phyloP scores from a whole-genome alignment of 2,888 invertebrate species.

The Latrodectus hesperus region DNA sequence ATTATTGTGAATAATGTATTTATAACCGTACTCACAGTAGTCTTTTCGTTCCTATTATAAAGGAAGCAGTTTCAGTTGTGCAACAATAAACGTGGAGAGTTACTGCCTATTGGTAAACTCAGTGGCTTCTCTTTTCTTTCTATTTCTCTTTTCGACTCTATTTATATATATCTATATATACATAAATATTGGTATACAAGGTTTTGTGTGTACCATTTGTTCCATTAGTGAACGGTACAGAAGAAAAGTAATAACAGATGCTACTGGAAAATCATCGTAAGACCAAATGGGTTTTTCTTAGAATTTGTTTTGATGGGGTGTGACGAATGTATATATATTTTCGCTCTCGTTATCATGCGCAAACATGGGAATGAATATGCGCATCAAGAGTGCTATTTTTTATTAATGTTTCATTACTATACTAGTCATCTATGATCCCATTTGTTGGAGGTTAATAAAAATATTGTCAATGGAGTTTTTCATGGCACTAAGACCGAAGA shows the following conservation, averaged over 20 bases:
- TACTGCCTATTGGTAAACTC: slow-evolving; percentile 56
- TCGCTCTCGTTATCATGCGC: neutral
- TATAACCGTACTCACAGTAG: slow-evolving; percentile 48
- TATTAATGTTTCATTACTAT: slow-evolving; percentile 50
- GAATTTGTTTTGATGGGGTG: slow-evolving; percentile 18
- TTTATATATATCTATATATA: slow-evolving; percentile 26
- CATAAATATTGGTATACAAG: neutral
- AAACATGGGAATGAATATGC: slow-evolving; percentile 21
- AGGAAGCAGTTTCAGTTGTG: slow-evolving; percentile 16
- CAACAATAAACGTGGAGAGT: slow-evolving; percentile 57
- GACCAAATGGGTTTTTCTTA: slow-evolving; percentile 53
- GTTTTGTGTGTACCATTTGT: slow-evolving; percentile 17
- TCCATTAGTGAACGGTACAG: slow-evolving; percentile 46
- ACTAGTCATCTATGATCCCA: slow-evolving; percentile 44
- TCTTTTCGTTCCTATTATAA: slow-evolving; percentile 45
- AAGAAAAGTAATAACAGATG: slow-evolving; percentile 58
- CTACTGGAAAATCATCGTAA: slow-evolving; percentile 44
- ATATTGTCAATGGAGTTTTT: slow-evolving; percentile 3
- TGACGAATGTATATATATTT: neutral
- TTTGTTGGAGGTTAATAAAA: slow-evolving; percentile 54
- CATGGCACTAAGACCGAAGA: no score
- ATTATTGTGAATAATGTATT: slow-evolving; percentile 67
- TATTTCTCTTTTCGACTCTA: slow-evolving; percentile 7
- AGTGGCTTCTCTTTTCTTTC: neutral
- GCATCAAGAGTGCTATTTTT: neutral